Conservation (phyloP, 2,113 vertebrate species). For the Peromyscus californicus region DNA sequence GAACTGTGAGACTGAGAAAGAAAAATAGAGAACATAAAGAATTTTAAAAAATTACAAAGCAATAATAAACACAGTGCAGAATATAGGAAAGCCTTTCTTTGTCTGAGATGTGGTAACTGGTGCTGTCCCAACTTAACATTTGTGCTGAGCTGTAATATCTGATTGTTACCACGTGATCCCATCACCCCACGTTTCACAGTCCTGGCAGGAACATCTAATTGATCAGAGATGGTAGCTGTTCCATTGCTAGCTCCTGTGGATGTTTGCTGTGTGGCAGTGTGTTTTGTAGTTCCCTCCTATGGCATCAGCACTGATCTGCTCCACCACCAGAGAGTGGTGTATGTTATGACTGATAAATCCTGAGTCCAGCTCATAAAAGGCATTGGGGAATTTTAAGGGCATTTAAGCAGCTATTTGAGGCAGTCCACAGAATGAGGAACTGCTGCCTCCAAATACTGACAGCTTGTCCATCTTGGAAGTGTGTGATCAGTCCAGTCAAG, state of each 20-base stretch:
- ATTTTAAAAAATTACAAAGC: not conserved
- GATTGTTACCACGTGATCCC: not conserved
- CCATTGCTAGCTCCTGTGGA: not conserved
- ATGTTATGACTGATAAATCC: not conserved
- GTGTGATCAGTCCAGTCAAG: not conserved
- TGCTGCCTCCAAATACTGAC: not conserved
- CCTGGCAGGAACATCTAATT: not conserved
- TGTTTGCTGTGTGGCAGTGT: no score
- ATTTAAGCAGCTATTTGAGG: not conserved
- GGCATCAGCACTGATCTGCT: not conserved
- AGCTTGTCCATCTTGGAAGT: not conserved
- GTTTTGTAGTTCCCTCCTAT: no score
- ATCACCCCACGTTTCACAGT: not conserved
- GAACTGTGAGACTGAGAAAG: not conserved
- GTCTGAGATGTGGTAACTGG: not conserved
- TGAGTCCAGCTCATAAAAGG: not conserved
- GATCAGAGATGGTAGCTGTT: not conserved
- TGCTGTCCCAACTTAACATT: not conserved
- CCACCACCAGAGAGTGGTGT: not conserved
- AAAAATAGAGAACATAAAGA: slow-evolving; percentile 1
- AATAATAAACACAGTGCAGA: not conserved
- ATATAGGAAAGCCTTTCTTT: not conserved
- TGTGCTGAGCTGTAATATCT: not conserved
- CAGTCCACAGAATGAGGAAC: not conserved
- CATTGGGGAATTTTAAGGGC: not conserved